These are phyloP conservation scores for Psittacula echo DNA, from an alignment of 2,797 vertebrate genomes.

Conservation along the genomic window DNA sequence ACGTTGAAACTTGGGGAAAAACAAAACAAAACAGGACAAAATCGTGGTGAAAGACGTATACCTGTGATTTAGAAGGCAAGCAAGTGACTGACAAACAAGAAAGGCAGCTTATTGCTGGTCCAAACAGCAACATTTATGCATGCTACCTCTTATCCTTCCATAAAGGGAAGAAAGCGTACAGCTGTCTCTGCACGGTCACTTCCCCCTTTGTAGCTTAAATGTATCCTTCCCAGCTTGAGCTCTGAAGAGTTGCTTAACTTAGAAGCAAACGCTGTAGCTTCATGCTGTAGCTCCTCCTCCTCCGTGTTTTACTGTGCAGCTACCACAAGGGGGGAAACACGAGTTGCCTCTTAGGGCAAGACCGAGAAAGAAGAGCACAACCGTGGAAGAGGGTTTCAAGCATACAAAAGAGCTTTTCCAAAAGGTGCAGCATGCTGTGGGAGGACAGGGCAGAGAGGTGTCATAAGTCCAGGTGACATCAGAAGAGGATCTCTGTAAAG, in stretches of 20 bases:
- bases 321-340: not conserved
- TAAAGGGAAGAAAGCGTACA: not conserved
- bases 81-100: not conserved
- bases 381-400: not conserved
- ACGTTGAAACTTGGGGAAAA: not conserved
- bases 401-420: not conserved
- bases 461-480: not conserved
- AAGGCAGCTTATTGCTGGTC: not conserved
- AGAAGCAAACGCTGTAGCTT: not conserved
- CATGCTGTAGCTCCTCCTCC: not conserved
- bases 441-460: not conserved
- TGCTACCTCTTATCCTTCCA: not conserved
- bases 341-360: too few relatives aligned
- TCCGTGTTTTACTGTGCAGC: not conserved
- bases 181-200: not conserved
- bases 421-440: not conserved
- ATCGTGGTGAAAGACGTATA: rapidly evolving
- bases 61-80: not conserved
- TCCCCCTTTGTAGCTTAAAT: not conserved
- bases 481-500: not conserved
- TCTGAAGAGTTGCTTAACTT: not conserved
- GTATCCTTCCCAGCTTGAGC: not conserved
- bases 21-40: not conserved
- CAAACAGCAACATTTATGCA: rapidly evolving
- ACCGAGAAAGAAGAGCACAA: not conserved